A percentile compares a stretch with the other conserved stretches of the same genome.
Conservation (phyloP, 2,113 vertebrate species). For the Setophaga kirtlandii region DNA sequence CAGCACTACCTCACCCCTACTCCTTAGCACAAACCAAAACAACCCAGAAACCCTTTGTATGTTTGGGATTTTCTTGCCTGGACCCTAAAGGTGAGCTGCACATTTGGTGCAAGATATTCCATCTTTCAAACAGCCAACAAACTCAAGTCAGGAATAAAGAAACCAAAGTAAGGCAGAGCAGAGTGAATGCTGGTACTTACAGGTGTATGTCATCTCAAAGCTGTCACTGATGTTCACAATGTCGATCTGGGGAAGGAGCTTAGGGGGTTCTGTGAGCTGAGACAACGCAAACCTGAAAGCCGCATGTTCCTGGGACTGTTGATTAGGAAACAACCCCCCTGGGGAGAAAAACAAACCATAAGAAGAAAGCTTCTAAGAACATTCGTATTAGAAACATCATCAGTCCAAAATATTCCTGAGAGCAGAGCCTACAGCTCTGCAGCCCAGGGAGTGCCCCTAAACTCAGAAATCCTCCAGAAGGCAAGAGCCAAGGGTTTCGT, state of each 20-base stretch:
- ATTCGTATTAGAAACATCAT: rapidly evolving
- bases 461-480: not conserved
- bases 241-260: conserved; percentile 98
- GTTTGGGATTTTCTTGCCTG: not conserved
- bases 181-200: conserved; percentile 78
- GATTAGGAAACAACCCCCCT: conserved; percentile 96
- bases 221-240: conserved; percentile 98
- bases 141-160: not conserved
- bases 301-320: conserved; percentile 97
- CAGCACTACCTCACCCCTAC: not conserved
- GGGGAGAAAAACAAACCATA: conserved; percentile 53
- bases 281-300: conserved; percentile 97
- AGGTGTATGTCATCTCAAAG: conserved; percentile 99
- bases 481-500: rapidly evolving
- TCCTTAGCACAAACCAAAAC: conserved; percentile 15
- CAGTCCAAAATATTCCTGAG: not conserved
- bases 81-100: not conserved
- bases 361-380: not conserved
- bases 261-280: conserved; percentile 96
- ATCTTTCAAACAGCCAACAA: not conserved
- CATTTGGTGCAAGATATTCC: not conserved
- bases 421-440: not conserved
- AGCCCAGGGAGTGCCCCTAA: not conserved
- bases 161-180: not conserved
- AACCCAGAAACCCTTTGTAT: not conserved